These are phyloP conservation scores for Hiodon alosoides DNA, from an alignment of 2,113 vertebrate species.

Conservation along the genomic window DNA sequence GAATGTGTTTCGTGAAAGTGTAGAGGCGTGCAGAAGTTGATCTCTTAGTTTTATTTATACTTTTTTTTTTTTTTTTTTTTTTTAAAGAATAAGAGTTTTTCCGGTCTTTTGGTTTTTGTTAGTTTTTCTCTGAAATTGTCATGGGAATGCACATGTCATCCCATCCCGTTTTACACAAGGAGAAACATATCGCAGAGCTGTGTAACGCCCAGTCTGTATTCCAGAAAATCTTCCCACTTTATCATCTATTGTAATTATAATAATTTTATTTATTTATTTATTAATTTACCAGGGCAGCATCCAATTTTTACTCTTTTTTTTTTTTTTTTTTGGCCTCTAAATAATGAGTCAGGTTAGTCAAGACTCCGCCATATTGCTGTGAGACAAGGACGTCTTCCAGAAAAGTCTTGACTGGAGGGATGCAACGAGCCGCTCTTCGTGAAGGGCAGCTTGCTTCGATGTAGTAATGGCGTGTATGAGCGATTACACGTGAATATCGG, in stretches of 20 bases:
- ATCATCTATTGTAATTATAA: neutral
- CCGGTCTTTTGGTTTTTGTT: neutral
- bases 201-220: neutral
- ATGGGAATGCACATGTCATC: neutral
- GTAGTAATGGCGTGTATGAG: neutral
- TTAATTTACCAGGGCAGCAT: neutral
- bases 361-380: constrained; percentile 27
- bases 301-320: neutral
- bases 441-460: neutral
- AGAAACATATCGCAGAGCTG: neutral
- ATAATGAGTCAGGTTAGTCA: neutral
- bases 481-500: neutral
- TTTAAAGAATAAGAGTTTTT: neutral
- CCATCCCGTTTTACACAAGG: neutral
- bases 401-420: constrained; percentile 30
- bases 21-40: neutral
- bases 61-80: neutral
- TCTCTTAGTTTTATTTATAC: neutral
- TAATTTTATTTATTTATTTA: neutral
- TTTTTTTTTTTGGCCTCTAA: neutral
- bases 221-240: neutral
- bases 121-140: neutral
- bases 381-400: constrained; percentile 44
- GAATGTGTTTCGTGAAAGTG: constrained; percentile 36
- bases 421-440: constrained; percentile 3